Conservation (phyloP, 2,113 vertebrate species). For the Zosterops borbonicus region DNA sequence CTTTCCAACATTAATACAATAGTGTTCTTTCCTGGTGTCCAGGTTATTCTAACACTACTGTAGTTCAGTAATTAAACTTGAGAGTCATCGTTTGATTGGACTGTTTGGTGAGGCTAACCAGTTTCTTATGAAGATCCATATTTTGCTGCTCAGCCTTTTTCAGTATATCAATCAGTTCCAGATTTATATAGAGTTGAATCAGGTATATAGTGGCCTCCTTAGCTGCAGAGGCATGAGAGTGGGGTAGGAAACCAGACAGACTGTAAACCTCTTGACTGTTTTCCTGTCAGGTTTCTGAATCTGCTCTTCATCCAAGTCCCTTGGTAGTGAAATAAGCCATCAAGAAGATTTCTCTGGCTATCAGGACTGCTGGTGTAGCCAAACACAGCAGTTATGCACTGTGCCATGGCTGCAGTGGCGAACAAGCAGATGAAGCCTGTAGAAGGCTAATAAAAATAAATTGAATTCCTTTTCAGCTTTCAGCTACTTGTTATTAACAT, state of each 20-base stretch:
- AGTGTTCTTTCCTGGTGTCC: background rate
- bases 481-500: background rate
- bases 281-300: background rate
- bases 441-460: background rate
- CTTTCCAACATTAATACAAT: fast-evolving
- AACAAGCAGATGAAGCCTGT: background rate
- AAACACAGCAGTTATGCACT: background rate
- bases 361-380: background rate
- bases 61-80: background rate
- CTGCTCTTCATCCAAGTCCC: fast-evolving
- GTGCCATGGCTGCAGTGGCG: background rate
- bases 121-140: background rate
- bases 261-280: background rate
- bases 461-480: background rate
- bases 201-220: background rate
- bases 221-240: background rate
- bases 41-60: background rate
- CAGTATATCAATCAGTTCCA: background rate
- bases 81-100: background rate
- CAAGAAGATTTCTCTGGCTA: background rate
- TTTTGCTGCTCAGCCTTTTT: background rate
- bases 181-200: background rate
- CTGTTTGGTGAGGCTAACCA: background rate
- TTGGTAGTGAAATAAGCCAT: background rate
- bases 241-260: background rate